Evolutionary conservation across 1,140 invertebrate genomes (phyloP).

Genomic region (Battus philenor): DNA sequence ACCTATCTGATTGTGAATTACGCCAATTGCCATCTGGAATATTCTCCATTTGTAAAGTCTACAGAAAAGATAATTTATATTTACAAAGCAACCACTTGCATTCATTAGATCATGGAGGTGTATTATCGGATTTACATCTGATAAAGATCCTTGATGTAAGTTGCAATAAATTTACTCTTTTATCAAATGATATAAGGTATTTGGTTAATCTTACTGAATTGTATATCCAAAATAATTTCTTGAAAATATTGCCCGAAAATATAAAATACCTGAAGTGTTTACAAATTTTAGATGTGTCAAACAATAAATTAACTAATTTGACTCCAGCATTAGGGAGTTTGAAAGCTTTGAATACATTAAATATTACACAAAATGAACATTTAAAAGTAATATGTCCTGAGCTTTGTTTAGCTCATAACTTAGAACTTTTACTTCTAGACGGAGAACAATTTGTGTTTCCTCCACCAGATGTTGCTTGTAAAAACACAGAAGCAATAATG

Average conservation of each 20-base stretch:
- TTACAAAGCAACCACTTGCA: slow-evolving; percentile 82
- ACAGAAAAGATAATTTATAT: slow-evolving; percentile 82
- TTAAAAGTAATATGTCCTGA: slow-evolving; percentile 79
- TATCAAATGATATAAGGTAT: slow-evolving; percentile 79
- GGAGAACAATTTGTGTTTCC: slow-evolving; percentile 79
- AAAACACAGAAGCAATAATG: slow-evolving; percentile 81
- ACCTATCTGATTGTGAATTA: slow-evolving; percentile 84
- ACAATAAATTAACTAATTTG: slow-evolving; percentile 82
- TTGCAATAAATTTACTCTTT: slow-evolving; percentile 80
- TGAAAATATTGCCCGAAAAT: slow-evolving; percentile 81
- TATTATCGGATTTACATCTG: slow-evolving; percentile 80
- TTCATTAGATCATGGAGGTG: slow-evolving; percentile 82
- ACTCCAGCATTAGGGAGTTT: slow-evolving; percentile 81
- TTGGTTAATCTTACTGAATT: slow-evolving; percentile 81
- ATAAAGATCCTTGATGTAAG: slow-evolving; percentile 84
- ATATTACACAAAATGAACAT: slow-evolving; percentile 77
- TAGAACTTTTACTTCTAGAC: slow-evolving; percentile 79
- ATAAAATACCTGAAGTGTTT: slow-evolving; percentile 80
- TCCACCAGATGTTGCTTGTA: slow-evolving; percentile 74
- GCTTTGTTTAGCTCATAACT: slow-evolving; percentile 77
- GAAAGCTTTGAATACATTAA: slow-evolving; percentile 75
- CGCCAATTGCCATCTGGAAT: slow-evolving; percentile 83
- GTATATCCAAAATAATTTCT: slow-evolving; percentile 80
- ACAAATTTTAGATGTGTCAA: slow-evolving; percentile 81
- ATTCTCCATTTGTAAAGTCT: slow-evolving; percentile 86